Percentiles rank a stretch among this genome's conserved stretches.
Conservation (phyloP, 35 echinoderm and acorn worm species). For the Ophiothrix spiculata region DNA sequence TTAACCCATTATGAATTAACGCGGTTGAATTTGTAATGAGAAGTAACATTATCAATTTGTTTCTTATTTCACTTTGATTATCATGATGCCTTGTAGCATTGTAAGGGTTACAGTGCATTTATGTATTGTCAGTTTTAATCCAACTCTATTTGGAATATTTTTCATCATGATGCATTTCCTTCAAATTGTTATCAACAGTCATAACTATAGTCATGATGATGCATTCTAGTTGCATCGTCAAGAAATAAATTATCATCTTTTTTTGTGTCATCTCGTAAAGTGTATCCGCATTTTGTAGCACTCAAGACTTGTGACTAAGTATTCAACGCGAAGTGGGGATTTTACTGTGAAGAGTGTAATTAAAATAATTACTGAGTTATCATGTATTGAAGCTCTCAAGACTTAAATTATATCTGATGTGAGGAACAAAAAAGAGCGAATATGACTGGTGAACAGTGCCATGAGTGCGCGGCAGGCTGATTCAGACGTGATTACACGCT, state of each 20-base stretch:
- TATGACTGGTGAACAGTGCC: background rate
- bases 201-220: constrained; percentile 6
- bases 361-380: constrained; percentile 11
- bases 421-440: background rate
- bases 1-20: too few species aligned
- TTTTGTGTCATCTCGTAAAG: background rate
- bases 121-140: background rate
- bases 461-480: background rate
- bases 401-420: background rate
- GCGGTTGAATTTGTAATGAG: too few species aligned
- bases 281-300: background rate
- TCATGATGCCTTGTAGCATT: background rate
- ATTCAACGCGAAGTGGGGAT: background rate
- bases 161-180: background rate
- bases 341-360: background rate
- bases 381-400: background rate
- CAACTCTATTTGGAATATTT: background rate
- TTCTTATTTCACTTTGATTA: too few species aligned
- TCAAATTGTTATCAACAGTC: constrained; percentile 1
- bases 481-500: constrained; percentile 14
- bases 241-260: constrained; percentile 17
- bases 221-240: background rate
- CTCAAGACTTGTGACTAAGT: background rate
- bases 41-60: too few species aligned
- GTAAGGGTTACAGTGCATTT: background rate